Conservation (phyloP, 2,113 vertebrate species). For the Hemibagrus wyckioides region DNA sequence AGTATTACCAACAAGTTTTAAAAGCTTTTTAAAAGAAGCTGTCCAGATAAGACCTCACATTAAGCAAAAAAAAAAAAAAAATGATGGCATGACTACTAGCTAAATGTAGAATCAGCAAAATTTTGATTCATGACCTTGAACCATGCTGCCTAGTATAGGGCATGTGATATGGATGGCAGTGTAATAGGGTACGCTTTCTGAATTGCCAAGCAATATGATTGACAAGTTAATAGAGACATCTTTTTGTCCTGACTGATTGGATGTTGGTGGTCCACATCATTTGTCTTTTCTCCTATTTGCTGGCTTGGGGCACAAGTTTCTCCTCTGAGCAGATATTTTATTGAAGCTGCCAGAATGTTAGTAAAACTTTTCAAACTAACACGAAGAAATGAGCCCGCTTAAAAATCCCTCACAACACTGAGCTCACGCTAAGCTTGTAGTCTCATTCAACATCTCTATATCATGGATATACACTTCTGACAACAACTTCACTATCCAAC, state of each 20-base stretch:
- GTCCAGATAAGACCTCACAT: background rate
- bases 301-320: background rate
- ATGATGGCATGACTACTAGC: background rate
- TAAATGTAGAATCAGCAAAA: background rate
- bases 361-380: conserved; percentile 5
- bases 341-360: background rate
- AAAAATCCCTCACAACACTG: background rate
- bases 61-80: background rate
- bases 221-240: background rate
- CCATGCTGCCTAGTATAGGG: background rate
- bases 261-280: background rate
- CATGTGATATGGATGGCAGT: background rate
- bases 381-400: background rate
- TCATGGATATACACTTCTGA: background rate
- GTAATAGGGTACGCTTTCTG: background rate
- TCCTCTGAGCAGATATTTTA: background rate
- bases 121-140: background rate
- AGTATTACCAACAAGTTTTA: background rate
- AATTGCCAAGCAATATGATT: background rate
- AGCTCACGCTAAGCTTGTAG: background rate
- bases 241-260: background rate
- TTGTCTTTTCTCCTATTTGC: background rate
- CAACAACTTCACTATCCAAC: background rate
- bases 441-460: background rate
- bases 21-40: background rate